A percentile compares a stretch with the other conserved stretches of the same genome.
phyloP scores from a whole-genome alignment of 2,888 invertebrate genomes.

The Cantharis rustica region DNA sequence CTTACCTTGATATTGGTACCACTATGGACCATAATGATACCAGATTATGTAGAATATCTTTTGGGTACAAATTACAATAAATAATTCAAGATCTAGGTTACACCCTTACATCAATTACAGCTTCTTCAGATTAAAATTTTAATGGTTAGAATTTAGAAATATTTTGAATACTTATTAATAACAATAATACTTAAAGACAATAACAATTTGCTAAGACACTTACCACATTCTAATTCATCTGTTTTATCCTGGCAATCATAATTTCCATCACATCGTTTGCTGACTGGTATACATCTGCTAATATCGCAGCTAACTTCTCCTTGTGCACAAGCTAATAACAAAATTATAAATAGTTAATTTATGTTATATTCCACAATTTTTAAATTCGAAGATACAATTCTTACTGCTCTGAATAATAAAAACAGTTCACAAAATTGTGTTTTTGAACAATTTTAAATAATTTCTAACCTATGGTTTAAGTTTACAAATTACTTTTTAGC shows the following conservation, averaged over 20 bases:
- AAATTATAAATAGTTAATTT: not conserved
- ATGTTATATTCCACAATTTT: not conserved
- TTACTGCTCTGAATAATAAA: not conserved
- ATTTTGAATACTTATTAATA: not conserved
- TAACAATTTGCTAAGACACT: constrained; percentile 20
- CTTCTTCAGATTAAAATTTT: not conserved
- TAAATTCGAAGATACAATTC: not conserved
- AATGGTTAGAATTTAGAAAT: not conserved
- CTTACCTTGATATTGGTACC: too few relatives aligned
- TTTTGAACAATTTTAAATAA: too few relatives aligned
- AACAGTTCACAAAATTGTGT: not conserved
- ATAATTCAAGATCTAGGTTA: not conserved
- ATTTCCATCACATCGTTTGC: constrained; percentile 63
- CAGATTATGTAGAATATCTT: too few relatives aligned
- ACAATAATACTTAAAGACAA: not conserved
- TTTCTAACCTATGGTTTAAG: too few relatives aligned
- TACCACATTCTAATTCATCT: constrained; percentile 68
- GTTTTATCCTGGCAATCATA: constrained; percentile 68
- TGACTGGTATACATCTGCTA: constrained; percentile 61
- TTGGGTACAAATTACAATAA: too few relatives aligned
- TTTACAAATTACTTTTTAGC: too few relatives aligned
- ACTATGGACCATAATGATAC: too few relatives aligned
- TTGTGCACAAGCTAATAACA: constrained; percentile 58
- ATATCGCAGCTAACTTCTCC: constrained; percentile 69
- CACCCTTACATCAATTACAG: not conserved